phyloP scores from a whole-genome alignment of 30 jellyfish, hydroid and myxozoan genomes.

The Cassiopea andromeda region DNA sequence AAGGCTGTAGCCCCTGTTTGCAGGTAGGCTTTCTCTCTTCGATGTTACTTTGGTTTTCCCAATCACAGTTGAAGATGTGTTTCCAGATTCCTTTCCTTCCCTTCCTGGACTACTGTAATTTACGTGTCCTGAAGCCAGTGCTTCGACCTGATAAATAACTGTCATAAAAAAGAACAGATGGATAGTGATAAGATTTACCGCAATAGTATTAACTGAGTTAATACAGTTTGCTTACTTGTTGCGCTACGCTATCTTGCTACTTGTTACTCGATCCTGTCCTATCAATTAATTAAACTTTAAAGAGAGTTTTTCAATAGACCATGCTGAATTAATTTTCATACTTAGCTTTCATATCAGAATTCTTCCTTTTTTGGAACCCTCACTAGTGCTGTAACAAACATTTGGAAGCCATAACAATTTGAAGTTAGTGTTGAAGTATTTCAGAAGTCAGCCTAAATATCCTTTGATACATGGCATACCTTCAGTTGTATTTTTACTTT shows the following conservation, averaged over 20 bases:
- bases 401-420: too few species aligned
- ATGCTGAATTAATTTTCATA: too few species aligned
- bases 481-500: too few species aligned
- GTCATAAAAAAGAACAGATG: not conserved
- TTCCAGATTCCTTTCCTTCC: not conserved
- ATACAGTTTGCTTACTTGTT: not conserved
- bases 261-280: not conserved
- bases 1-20: not conserved
- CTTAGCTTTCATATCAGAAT: too few species aligned
- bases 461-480: too few species aligned
- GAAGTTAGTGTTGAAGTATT: too few species aligned
- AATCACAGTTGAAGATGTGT: not conserved
- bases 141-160: not conserved
- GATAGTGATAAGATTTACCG: not conserved
- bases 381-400: too few species aligned
- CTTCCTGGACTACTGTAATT: not conserved
- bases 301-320: too few species aligned
- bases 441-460: too few species aligned
- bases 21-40: not conserved
- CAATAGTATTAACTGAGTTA: not conserved
- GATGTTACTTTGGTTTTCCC: not conserved
- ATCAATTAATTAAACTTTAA: too few species aligned
- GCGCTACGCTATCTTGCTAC: not conserved
- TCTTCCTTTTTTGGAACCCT: too few species aligned
- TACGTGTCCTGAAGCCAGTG: not conserved